phyloP scores from a whole-genome alignment of 2,113 vertebrate species.

The Hemiscyllium ocellatum region DNA sequence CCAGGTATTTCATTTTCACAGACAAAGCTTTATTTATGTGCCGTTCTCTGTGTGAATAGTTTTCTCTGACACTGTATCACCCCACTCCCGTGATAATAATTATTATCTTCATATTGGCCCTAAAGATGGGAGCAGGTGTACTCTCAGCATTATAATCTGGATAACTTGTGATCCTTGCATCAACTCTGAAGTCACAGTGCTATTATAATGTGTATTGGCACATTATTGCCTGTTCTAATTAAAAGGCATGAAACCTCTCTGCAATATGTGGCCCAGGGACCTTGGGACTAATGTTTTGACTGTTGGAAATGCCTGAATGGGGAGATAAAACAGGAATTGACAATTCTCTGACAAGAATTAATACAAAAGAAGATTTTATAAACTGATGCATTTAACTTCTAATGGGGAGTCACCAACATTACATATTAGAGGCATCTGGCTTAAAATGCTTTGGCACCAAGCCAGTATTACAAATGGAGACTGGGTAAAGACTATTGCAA shows the following conservation, averaged over 20 bases:
- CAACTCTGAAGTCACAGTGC: slow-evolving; percentile 15
- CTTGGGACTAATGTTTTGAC: slow-evolving; percentile 7
- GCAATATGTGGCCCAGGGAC: background rate
- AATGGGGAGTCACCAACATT: background rate
- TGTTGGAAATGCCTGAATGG: background rate
- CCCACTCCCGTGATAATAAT: background rate
- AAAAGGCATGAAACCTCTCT: slow-evolving; percentile 9
- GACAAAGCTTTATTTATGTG: background rate
- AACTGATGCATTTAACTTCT: background rate
- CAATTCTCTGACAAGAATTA: slow-evolving; percentile 24
- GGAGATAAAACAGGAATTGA: background rate
- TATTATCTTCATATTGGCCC: background rate
- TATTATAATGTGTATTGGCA: background rate
- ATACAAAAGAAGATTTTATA: slow-evolving; percentile 22
- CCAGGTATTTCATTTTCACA: background rate
- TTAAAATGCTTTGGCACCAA: background rate
- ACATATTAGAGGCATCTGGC: background rate
- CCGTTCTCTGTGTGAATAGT: background rate
- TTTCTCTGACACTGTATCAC: background rate
- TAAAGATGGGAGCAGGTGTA: background rate
- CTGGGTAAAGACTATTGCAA: background rate
- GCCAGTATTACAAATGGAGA: background rate
- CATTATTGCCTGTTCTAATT: background rate
- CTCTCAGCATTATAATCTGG: slow-evolving; percentile 1
- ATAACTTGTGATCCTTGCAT: background rate